These are phyloP conservation scores for Micromys minutus DNA, from an alignment of 2,113 vertebrate species.

Conservation along the genomic window DNA sequence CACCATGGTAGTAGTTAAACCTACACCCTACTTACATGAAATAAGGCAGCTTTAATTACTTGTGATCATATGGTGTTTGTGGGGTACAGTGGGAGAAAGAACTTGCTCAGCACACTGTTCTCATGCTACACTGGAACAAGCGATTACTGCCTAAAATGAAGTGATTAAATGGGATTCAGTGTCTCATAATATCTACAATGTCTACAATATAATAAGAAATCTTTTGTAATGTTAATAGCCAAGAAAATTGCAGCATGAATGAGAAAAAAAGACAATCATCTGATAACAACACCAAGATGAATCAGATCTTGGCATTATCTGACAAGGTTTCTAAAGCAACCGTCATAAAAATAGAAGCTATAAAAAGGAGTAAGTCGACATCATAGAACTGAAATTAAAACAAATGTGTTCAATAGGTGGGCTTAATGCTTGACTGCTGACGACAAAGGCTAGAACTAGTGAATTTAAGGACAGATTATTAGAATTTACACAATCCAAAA, in stretches of 20 bases:
- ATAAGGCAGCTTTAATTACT: not conserved
- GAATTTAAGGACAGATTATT: slow-evolving; percentile 40
- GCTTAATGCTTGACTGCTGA: not conserved
- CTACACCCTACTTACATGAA: not conserved
- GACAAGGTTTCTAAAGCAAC: slow-evolving; percentile 46
- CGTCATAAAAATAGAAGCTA: slow-evolving; percentile 50
- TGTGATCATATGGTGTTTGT: not conserved
- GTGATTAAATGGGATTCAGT: not conserved
- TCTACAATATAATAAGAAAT: slow-evolving; percentile 34
- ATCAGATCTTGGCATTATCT: slow-evolving; percentile 49
- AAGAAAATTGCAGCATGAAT: slow-evolving; percentile 48
- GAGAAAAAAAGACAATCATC: not conserved
- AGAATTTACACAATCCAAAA: slow-evolving; percentile 28
- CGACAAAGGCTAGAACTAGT: not conserved
- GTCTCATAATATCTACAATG: slow-evolving; percentile 39
- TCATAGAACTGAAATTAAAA: slow-evolving; percentile 55
- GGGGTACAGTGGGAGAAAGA: not conserved
- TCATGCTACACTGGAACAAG: not conserved
- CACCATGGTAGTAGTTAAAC: not conserved
- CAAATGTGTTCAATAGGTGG: not conserved
- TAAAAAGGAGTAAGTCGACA: slow-evolving; percentile 40
- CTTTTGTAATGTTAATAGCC: not conserved
- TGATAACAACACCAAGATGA: slow-evolving; percentile 44
- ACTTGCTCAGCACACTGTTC: not conserved
- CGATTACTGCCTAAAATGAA: not conserved